A percentile compares a stretch with the other conserved stretches of the same genome.
phyloP scores from a whole-genome alignment of 2,113 vertebrate species.

The Tychaedon coryphoeus region DNA sequence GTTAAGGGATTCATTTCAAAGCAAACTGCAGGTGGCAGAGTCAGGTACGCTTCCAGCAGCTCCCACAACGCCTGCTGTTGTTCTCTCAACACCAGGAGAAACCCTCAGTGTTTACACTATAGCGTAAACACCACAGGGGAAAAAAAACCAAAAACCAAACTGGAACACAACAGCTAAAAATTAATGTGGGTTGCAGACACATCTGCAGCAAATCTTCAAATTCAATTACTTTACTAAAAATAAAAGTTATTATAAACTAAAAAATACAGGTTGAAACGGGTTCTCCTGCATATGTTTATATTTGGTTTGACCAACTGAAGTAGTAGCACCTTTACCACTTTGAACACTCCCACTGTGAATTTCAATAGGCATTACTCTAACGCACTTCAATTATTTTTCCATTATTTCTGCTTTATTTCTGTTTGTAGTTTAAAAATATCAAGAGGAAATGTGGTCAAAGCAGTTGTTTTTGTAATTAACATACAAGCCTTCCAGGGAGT shows the following conservation, averaged over 20 bases:
- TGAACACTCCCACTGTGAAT: background rate
- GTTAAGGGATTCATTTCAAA: background rate
- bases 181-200: background rate
- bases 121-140: background rate
- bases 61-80: background rate
- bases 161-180: background rate
- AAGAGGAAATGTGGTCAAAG: background rate
- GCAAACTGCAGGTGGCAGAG: constrained; percentile 32
- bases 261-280: background rate
- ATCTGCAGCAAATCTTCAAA: background rate
- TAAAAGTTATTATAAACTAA: background rate
- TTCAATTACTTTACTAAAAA: background rate
- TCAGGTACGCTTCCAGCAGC: background rate
- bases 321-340: background rate
- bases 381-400: background rate
- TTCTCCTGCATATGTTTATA: background rate
- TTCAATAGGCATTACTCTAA: background rate
- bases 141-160: background rate
- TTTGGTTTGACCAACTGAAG: background rate
- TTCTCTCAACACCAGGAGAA: background rate
- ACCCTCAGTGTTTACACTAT: background rate
- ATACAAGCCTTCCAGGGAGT: background rate
- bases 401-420: constrained; percentile 19
- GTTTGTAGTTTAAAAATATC: background rate
- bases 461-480: constrained; percentile 18